Conservation (phyloP, 2,888 invertebrate species). For the Dastarcus helophoroides region DNA sequence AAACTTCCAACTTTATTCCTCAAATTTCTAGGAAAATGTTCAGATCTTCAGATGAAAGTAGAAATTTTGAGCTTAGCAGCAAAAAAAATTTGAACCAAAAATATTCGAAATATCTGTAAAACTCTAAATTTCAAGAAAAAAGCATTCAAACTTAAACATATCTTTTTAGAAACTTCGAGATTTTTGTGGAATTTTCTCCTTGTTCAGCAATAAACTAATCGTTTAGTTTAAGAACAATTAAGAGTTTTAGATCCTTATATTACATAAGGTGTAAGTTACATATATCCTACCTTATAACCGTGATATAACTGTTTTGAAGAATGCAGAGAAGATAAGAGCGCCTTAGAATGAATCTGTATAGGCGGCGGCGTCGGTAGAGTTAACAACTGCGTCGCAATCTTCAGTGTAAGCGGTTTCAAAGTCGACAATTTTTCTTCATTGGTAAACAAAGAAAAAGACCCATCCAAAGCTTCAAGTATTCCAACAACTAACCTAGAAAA, state of each 20-base stretch:
- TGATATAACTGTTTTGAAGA: slow-evolving; percentile 66
- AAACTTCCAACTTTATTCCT: no score
- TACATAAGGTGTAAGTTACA: no score
- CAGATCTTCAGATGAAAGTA: no score
- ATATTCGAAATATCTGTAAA: slow-evolving; percentile 1
- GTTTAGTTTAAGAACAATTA: neutral
- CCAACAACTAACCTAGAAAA: slow-evolving; percentile 49
- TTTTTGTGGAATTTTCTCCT: no score
- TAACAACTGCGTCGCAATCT: slow-evolving; percentile 53
- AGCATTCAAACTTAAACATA: no score
- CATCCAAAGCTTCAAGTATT: slow-evolving; percentile 62
- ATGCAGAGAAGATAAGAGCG: slow-evolving; percentile 70
- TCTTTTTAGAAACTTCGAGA: no score
- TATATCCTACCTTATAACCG: slow-evolving; percentile 52
- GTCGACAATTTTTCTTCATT: slow-evolving; percentile 40
- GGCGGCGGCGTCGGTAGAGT: slow-evolving; percentile 58
- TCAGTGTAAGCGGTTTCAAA: slow-evolving; percentile 46
- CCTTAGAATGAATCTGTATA: slow-evolving; percentile 69
- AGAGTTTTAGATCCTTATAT: no score
- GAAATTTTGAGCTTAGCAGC: no score
- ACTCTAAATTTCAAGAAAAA: no score
- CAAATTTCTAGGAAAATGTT: no score
- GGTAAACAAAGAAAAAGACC: slow-evolving; percentile 47
- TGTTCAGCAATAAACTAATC: neutral
- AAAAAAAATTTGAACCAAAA: neutral